These are phyloP conservation scores for Drosophila quinaria DNA, from an alignment of 2,888 invertebrate genomes.

Conservation along the genomic window DNA sequence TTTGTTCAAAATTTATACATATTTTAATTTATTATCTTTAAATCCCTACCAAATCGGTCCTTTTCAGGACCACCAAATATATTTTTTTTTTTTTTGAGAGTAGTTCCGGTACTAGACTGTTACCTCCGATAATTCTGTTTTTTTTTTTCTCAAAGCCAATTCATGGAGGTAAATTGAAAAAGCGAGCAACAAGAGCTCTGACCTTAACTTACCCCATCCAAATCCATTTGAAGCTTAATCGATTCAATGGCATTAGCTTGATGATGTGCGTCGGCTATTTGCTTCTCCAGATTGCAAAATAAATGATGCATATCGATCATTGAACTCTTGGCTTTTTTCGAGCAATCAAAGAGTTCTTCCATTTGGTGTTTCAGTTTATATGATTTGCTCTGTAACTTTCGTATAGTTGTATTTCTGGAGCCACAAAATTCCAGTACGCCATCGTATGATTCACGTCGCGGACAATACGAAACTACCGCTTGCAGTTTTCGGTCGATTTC, in stretches of 20 bases:
- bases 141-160: no score
- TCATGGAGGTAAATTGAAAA: no score
- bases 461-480: neutral
- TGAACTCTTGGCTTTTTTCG: neutral
- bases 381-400: neutral
- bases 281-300: neutral
- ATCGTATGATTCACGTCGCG: neutral
- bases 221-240: slow-evolving; percentile 4
- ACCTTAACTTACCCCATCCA: neutral
- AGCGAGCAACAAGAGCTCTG: no score
- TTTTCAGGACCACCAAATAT: no score
- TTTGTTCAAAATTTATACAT: no score
- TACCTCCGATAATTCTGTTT: no score
- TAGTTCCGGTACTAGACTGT: no score
- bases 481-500: neutral
- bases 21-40: no score
- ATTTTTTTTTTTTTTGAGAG: no score
- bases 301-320: neutral
- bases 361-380: neutral
- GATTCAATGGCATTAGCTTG: neutral
- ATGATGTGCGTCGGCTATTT: neutral
- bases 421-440: neutral
- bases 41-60: no score
- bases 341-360: neutral
- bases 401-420: neutral